Conservation (phyloP, 2,888 invertebrate genomes). For the Melanchra persicariae region DNA sequence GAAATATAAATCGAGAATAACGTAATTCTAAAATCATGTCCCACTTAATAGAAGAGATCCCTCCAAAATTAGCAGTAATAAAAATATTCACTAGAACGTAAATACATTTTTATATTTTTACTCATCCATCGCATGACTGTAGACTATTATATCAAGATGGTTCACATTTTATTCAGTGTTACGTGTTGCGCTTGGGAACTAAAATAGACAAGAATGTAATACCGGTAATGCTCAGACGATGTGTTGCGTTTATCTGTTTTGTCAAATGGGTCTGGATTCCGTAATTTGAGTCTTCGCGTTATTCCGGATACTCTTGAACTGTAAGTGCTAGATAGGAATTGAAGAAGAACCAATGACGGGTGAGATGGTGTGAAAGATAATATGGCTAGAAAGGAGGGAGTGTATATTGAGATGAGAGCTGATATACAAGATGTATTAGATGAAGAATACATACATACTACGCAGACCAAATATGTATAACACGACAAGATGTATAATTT, state of each 20-base stretch:
- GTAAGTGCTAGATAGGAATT: neutral
- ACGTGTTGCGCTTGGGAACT: constrained; percentile 36
- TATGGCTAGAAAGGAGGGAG: neutral
- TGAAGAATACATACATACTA: neutral
- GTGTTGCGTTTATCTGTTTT: constrained; percentile 43
- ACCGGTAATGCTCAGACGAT: constrained; percentile 54
- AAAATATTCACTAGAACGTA: constrained; percentile 11
- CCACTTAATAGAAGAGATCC: neutral
- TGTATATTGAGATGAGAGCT: neutral
- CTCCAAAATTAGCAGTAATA: constrained; percentile 27
- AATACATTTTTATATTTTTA: constrained; percentile 21
- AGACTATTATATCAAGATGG: constrained; percentile 27
- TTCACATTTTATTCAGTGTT: constrained; percentile 39
- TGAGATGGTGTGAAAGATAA: neutral
- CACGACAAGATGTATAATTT: no score
- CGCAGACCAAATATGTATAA: no score
- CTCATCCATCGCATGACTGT: constrained; percentile 18
- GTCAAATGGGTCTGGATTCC: constrained; percentile 32
- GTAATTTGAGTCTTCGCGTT: constrained; percentile 7
- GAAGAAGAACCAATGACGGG: neutral
- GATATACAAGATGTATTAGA: neutral
- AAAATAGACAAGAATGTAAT: constrained; percentile 55
- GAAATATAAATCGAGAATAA: constrained; percentile 12
- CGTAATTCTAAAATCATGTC: neutral
- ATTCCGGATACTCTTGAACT: neutral